phyloP scores from a whole-genome alignment of 2,113 vertebrate genomes.

The Pluvialis apricaria region DNA sequence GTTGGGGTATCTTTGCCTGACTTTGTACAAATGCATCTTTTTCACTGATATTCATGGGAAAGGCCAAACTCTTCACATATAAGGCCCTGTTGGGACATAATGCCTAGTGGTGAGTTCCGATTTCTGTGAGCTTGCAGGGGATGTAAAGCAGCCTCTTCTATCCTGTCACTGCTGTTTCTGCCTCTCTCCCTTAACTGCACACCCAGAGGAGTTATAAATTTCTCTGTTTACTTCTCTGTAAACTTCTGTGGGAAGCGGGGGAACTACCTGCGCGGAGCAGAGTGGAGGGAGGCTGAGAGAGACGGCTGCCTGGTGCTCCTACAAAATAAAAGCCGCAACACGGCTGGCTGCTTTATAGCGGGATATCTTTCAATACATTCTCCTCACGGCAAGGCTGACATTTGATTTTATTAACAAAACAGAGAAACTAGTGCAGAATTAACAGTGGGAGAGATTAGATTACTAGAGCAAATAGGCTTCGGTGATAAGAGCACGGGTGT shows the following conservation, averaged over 20 bases:
- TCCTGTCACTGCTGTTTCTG: background rate
- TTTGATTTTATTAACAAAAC: conserved; percentile 18
- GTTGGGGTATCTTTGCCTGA: background rate
- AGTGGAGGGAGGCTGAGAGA: background rate
- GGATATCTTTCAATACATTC: background rate
- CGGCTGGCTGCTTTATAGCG: background rate
- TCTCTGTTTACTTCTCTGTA: background rate
- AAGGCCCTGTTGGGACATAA: background rate
- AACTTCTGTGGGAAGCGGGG: background rate
- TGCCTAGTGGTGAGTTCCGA: fast-evolving
- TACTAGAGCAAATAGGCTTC: background rate
- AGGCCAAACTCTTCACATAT: background rate
- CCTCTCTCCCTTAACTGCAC: background rate
- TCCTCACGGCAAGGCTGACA: background rate
- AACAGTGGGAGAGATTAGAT: background rate
- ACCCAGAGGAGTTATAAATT: background rate
- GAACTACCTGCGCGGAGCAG: background rate
- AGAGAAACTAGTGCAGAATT: background rate
- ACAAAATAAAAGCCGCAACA: background rate
- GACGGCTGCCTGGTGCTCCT: background rate
- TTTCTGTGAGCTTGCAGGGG: background rate
- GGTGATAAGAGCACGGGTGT: background rate
- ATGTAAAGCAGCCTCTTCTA: background rate
- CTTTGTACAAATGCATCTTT: background rate
- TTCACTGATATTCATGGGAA: background rate